phyloP scores from a whole-genome alignment of 2,113 vertebrate species.

The Lasiurus cinereus region DNA sequence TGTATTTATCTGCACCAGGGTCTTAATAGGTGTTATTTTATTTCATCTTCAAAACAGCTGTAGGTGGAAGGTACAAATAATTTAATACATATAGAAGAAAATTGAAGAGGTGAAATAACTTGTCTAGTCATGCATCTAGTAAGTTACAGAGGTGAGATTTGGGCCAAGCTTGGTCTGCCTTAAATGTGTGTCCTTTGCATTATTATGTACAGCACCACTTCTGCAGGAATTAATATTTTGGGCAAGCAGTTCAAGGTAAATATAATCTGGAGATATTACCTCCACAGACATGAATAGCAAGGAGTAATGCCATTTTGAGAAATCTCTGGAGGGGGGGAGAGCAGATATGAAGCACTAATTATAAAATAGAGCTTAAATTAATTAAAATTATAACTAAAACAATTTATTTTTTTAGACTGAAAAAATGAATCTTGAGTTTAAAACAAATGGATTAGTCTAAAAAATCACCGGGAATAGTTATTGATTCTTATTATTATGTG shows the following conservation, averaged over 20 bases:
- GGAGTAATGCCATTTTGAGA: background rate
- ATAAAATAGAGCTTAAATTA: background rate
- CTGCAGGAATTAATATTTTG: background rate
- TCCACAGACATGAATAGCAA: background rate
- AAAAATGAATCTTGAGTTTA: background rate
- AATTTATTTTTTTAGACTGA: background rate
- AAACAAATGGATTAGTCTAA: slow-evolving; percentile 3
- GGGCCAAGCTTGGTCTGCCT: background rate
- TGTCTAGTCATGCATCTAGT: background rate
- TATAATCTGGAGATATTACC: background rate
- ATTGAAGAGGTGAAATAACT: background rate
- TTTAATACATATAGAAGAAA: background rate
- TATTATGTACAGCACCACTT: background rate
- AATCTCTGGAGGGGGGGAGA: background rate
- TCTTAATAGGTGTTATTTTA: slow-evolving; percentile 15
- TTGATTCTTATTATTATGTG: slow-evolving; percentile 21
- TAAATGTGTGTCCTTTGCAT: background rate
- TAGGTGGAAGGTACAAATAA: background rate
- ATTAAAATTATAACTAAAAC: slow-evolving; percentile 44
- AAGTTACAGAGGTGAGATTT: background rate
- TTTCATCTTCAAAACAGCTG: slow-evolving; percentile 6
- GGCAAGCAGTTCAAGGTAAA: background rate
- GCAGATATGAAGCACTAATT: background rate
- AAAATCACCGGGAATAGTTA: background rate
- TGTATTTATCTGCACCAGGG: background rate